A percentile compares a stretch with the other conserved stretches of the same genome.
Evolutionary conservation across 1,140 invertebrate genomes (phyloP).

Genomic region (Dinothrombium tinctorium): DNA sequence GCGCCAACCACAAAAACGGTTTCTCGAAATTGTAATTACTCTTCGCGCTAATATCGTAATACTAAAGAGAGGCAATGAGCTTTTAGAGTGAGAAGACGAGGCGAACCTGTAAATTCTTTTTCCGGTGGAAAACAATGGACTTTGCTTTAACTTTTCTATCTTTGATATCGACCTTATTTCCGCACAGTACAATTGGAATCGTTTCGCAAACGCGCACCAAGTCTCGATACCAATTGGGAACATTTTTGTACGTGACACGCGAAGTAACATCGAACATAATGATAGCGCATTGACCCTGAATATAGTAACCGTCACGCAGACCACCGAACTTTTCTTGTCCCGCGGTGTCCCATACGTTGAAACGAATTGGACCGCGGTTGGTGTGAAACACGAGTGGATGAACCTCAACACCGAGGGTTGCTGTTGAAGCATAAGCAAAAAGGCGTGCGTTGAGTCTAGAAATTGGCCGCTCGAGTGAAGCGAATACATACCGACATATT

Average conservation of each 20-base stretch:
- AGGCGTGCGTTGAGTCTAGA: background rate
- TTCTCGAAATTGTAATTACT: slow-evolving; percentile 99
- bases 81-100: background rate
- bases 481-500: slow-evolving; percentile 50
- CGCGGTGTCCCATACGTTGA: slow-evolving; percentile 99
- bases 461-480: too few species aligned
- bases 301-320: slow-evolving; percentile 95
- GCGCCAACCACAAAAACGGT: slow-evolving; percentile 93
- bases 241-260: slow-evolving; percentile 97
- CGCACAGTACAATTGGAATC: slow-evolving; percentile 92
- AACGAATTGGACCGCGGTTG: slow-evolving; percentile 82
- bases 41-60: slow-evolving; percentile 99
- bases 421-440: slow-evolving; percentile 21
- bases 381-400: slow-evolving; percentile 96
- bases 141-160: slow-evolving; percentile 99
- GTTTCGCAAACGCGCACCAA: slow-evolving; percentile 95
- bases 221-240: slow-evolving; percentile 98
- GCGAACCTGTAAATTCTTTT: slow-evolving; percentile 93
- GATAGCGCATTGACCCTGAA: slow-evolving; percentile 39
- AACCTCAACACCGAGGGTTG: slow-evolving; percentile 94
- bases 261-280: slow-evolving; percentile 83
- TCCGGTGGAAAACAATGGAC: slow-evolving; percentile 94
- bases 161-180: slow-evolving; percentile 96
- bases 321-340: slow-evolving; percentile 99
- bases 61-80: slow-evolving; percentile 36